Conservation (phyloP, 2,888 invertebrate species). For the Synanthedon formicaeformis region DNA sequence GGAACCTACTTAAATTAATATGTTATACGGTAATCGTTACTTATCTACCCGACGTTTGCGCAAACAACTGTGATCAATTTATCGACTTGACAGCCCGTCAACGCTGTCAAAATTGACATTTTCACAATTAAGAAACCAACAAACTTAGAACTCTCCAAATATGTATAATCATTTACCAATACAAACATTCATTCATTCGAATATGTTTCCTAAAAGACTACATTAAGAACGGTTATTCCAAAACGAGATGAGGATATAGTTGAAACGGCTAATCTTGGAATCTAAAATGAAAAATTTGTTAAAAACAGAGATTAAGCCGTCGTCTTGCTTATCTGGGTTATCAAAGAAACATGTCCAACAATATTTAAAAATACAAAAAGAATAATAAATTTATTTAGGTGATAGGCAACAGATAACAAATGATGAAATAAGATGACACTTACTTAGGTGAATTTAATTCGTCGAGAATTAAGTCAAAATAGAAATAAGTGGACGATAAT, state of each 20-base stretch:
- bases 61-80: conserved; percentile 67
- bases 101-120: conserved; percentile 57
- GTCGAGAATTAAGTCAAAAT: no score
- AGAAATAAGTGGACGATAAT: no score
- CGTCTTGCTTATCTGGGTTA: conserved; percentile 62
- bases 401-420: conserved; percentile 43
- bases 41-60: conserved; percentile 62
- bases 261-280: conserved; percentile 9
- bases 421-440: conserved; percentile 19
- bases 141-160: conserved; percentile 44
- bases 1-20: conserved; percentile 47
- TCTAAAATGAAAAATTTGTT: conserved; percentile 56
- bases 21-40: conserved; percentile 43
- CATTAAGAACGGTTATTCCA: background rate
- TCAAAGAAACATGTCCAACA: conserved; percentile 44
- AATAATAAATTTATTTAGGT: conserved; percentile 49
- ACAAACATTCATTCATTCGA: conserved; percentile 17
- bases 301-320: conserved; percentile 65
- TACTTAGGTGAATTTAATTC: background rate
- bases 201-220: conserved; percentile 23
- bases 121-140: conserved; percentile 67
- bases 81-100: conserved; percentile 62
- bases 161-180: conserved; percentile 11
- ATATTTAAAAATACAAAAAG: conserved; percentile 42
- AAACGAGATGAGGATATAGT: conserved; percentile 6